Evolutionary conservation across 2,888 invertebrate species (phyloP), one percentile per base, ranked within the genome.

Genomic region (Tridacna crocea): DNA sequence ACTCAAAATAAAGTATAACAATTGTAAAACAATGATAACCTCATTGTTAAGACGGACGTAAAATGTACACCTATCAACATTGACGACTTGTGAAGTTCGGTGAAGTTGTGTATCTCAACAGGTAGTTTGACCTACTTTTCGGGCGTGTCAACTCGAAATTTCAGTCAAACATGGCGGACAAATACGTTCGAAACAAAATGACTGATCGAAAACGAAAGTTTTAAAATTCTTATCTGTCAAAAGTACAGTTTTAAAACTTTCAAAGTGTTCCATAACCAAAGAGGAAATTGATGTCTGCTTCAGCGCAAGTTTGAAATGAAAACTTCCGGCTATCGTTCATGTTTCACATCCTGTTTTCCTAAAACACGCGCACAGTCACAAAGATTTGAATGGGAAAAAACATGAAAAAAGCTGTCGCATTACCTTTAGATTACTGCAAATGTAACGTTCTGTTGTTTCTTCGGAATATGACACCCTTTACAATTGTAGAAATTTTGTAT

Each of bases 221-320:
- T 36, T 36, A 2, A 36, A 8, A 36, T 2, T 36, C 3, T 36
- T 36, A 4, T 4, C 2, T 36, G 36, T 36, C 3, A 8, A 36
- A 36, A 36, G 8, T 8, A 36, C 36, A 4, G 36, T 36, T 36
- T 36, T 36, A 36, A 36, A 68, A 22, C 15, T 68, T 36, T 13
- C 22, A 61, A 61, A 61, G 24, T 24, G 22, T 61, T 61, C n/a
- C n/a, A 4, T 11, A n/a, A 22, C 22, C 70, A 22, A 48, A 90
- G 88, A 91, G 91, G 92, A 92, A 92, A 92, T 91, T 87, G 90
- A 88, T 88, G 90, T 90, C 91, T 91, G 91, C 91, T 88, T 77
- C 90, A 89, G 89, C 89, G 89, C 88, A 90, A 88, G 87, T 90
- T 90, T 87, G 87, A 87, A 88, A 87, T 88, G 88, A 91, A 92